A percentile compares a stretch with the other conserved stretches of the same genome.
Evolutionary conservation across 2,113 vertebrate species (phyloP).

Genomic region (Cyprinodon brontotheroides): DNA sequence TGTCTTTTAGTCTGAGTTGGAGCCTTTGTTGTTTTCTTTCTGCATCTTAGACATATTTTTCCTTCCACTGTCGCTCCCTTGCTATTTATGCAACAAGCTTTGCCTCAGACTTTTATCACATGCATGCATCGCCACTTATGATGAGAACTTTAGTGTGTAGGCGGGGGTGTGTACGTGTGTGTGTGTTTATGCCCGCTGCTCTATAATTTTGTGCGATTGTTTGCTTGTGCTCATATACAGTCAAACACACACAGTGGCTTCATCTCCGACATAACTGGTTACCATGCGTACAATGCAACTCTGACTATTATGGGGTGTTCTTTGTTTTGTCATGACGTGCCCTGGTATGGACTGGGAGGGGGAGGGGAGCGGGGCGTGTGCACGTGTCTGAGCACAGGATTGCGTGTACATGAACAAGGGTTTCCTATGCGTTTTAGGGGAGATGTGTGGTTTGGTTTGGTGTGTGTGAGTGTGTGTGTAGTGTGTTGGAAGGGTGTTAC

Average conservation of each 20-base stretch:
- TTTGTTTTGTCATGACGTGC: constrained; percentile 82
- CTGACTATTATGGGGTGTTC: constrained; percentile 80
- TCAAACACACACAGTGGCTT: constrained; percentile 46
- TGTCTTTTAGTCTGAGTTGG: neutral
- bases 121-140: neutral
- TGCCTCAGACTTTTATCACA: neutral
- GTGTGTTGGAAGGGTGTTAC: constrained; percentile 10
- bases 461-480: constrained; percentile 18
- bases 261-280: constrained; percentile 78
- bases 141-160: constrained; percentile 4
- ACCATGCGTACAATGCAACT: constrained; percentile 75
- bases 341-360: constrained; percentile 74
- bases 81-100: neutral
- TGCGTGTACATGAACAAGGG: constrained; percentile 26
- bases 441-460: constrained; percentile 43
- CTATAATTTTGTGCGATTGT: constrained; percentile 23
- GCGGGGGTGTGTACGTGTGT: constrained; percentile 26
- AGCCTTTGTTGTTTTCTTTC: neutral
- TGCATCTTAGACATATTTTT: neutral
- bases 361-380: constrained; percentile 57
- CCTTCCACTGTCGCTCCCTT: neutral
- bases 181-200: constrained; percentile 26
- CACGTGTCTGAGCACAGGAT: constrained; percentile 34
- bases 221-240: constrained; percentile 29
- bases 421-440: constrained; percentile 39